These are phyloP conservation scores for Phaethornis superciliosus DNA, from an alignment of 2,113 vertebrate genomes.

Conservation along the genomic window DNA sequence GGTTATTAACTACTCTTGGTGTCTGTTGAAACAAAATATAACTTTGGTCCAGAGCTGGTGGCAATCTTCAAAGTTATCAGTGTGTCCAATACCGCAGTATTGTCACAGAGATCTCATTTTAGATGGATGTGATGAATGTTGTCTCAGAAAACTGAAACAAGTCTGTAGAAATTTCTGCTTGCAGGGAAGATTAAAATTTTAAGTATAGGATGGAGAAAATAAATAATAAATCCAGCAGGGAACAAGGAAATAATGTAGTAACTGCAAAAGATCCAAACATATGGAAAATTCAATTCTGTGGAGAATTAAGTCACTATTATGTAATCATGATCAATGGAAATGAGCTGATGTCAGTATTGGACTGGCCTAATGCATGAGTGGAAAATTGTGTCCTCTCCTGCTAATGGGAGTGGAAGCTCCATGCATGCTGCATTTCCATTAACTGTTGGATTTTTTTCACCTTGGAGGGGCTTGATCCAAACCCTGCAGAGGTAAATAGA, in stretches of 20 bases:
- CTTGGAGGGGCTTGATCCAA: not conserved
- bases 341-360: slow-evolving; percentile 61
- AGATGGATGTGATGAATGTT: not conserved
- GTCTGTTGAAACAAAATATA: not conserved
- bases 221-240: slow-evolving; percentile 2
- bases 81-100: not conserved
- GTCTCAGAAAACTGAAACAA: not conserved
- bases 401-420: slow-evolving; percentile 3
- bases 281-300: slow-evolving; percentile 61
- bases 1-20: not conserved
- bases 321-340: slow-evolving; percentile 59
- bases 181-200: not conserved
- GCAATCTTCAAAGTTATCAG: not conserved
- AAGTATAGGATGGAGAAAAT: not conserved
- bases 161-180: not conserved
- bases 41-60: not conserved
- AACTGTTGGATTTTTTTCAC: not conserved
- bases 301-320: slow-evolving; percentile 60
- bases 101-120: not conserved
- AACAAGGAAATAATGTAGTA: slow-evolving; percentile 45
- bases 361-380: slow-evolving; percentile 56
- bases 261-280: slow-evolving; percentile 45
- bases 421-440: not conserved
- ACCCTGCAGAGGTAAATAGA: not conserved
- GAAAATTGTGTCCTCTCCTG: slow-evolving; percentile 42